Conservation (phyloP, 2,113 vertebrate genomes). For the Vicugna pacos region DNA sequence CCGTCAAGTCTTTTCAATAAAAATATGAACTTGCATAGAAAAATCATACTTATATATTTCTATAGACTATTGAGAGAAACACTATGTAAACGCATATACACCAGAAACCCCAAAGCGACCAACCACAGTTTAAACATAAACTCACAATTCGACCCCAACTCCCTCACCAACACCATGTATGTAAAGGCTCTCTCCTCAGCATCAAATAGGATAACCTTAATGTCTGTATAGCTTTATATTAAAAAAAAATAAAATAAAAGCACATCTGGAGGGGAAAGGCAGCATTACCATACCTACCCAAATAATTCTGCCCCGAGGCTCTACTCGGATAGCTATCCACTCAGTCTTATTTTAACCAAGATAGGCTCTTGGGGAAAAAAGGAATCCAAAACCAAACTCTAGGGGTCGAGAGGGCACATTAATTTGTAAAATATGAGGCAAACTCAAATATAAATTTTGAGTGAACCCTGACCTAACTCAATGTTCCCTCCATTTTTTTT, state of each 20-base stretch:
- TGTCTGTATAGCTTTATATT: neutral
- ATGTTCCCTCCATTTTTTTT: neutral
- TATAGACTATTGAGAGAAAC: neutral
- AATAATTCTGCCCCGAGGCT: constrained; percentile 14
- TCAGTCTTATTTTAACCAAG: constrained; percentile 44
- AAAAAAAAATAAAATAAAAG: neutral
- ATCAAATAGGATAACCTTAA: neutral
- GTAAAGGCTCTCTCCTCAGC: neutral
- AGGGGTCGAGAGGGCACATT: neutral
- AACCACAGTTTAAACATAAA: neutral
- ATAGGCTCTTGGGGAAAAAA: neutral
- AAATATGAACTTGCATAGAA: constrained; percentile 21
- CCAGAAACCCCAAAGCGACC: neutral
- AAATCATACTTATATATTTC: constrained; percentile 9
- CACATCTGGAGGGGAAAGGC: neutral
- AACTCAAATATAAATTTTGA: constrained; percentile 5
- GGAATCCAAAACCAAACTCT: constrained; percentile 9
- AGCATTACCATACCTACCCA: neutral
- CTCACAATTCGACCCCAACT: neutral
- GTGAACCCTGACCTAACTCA: neutral
- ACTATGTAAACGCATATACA: neutral
- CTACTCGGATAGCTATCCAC: neutral
- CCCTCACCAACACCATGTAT: neutral
- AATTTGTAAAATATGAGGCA: neutral
- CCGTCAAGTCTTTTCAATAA: neutral